Evolutionary conservation across 1,140 invertebrate genomes (phyloP), one percentile per base, ranked within the genome.

Genomic region (Portunus trituberculatus): DNA sequence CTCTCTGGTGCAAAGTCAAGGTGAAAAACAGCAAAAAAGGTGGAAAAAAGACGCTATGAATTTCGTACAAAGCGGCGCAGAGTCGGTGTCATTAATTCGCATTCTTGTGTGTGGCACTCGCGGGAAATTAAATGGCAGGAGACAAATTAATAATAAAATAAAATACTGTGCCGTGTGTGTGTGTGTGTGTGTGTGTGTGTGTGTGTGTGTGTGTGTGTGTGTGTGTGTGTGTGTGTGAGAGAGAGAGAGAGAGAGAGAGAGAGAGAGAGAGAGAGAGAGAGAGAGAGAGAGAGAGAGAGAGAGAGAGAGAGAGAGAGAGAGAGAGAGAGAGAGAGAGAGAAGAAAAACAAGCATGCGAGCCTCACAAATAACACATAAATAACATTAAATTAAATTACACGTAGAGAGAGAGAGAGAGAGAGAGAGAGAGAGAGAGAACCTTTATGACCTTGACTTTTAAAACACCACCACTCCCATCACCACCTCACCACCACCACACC

Each of bases 341-440:
- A 89, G 28, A 45, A 25, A 46, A 46, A 89, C 16, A 45, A 31
- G 87, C 10, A 39, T 39, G 6, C 39, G 39, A 39, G 39, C 39
- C 39, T 39, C 39, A 39, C 46, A 46, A 32, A 46, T 31, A 39
- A 89, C 16, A 86, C 12, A 86, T 29, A 86, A 39, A 86, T 29
- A 86, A 86, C 39, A 39, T 39, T 39, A 39, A 39, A 29, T n/a
- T 25, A 83, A 29, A 83, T 25, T n/a, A 29, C 25, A 39, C 28
- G 25, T 14, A 45, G 86, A 46, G 31, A 29, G 89, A 91, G 89
- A 48, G 89, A 91, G 89, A 46, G 89, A 91, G 89, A 46, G 89
- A 29, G 89, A 52, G 89, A 52, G 32, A 29, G 89, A 48, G 28
- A 52, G 89, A 91, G 89, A 46, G 89, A 48, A 39, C 39, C 6